phyloP scores from a whole-genome alignment of 2,797 vertebrate genomes.

The Petrocephalus sullivani region DNA sequence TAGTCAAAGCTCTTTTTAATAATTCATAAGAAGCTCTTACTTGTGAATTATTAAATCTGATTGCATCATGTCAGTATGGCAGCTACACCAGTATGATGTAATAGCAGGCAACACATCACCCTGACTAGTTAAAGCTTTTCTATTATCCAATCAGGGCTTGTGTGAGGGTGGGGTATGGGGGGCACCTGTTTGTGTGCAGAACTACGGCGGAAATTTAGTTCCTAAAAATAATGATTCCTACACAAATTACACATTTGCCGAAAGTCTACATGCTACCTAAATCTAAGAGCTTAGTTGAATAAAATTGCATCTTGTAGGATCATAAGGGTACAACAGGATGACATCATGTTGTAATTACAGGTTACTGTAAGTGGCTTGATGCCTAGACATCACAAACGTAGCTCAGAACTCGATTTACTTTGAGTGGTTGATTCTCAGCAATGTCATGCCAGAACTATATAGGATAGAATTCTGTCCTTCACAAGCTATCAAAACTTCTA shows the following conservation, averaged over 20 bases:
- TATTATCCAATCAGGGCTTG: conserved; percentile 32
- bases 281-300: not conserved
- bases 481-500: not conserved
- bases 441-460: not conserved
- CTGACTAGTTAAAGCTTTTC: conserved; percentile 51
- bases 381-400: not conserved
- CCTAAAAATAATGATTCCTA: not conserved
- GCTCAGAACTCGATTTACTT: not conserved
- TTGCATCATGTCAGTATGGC: conserved; percentile 55
- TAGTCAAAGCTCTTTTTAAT: conserved; percentile 24
- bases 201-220: not conserved
- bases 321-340: not conserved
- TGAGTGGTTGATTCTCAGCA: not conserved
- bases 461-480: not conserved
- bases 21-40: conserved; percentile 19
- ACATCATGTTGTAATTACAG: not conserved
- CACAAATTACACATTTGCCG: not conserved
- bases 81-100: conserved; percentile 57
- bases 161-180: not conserved
- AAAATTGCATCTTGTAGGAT: not conserved
- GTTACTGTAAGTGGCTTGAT: not conserved
- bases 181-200: conserved; percentile 4
- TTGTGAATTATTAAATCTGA: conserved; percentile 25
- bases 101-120: conserved; percentile 56
- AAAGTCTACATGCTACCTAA: not conserved